These are phyloP conservation scores for Pyrrhosoma nymphula DNA, from an alignment of 2,888 invertebrate genomes.

Conservation along the genomic window DNA sequence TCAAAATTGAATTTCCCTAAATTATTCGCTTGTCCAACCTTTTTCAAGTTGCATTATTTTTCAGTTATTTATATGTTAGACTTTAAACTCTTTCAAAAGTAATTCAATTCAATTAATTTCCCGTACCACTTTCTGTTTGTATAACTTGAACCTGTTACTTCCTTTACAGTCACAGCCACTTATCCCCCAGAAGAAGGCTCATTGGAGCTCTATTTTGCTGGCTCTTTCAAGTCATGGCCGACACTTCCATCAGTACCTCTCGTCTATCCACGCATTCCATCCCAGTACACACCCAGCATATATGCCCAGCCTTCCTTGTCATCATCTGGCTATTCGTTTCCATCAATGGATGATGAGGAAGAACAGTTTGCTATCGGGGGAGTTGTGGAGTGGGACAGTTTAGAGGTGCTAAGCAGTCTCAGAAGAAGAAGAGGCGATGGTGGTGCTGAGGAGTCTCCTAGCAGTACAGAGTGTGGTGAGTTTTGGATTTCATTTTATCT, in stretches of 20 bases:
- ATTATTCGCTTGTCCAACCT: too few relatives aligned
- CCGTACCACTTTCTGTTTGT: background rate
- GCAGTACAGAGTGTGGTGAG: slow-evolving; percentile 39
- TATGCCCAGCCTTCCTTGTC: slow-evolving; percentile 77
- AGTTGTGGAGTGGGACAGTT: slow-evolving; percentile 14
- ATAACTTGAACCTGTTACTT: slow-evolving; percentile 65
- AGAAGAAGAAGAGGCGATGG: background rate
- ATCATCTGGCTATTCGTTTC: slow-evolving; percentile 74
- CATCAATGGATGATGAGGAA: slow-evolving; percentile 35
- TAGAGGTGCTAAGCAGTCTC: background rate
- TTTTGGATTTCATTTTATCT: background rate
- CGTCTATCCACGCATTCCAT: slow-evolving; percentile 81
- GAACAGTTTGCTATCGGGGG: background rate
- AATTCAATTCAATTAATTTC: too few relatives aligned
- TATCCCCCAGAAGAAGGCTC: slow-evolving; percentile 91
- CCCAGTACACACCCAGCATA: background rate
- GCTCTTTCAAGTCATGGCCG: slow-evolving; percentile 81
- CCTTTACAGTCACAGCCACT: slow-evolving; percentile 81
- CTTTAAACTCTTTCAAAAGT: too few relatives aligned
- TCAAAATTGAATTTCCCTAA: too few relatives aligned
- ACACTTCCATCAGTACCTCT: slow-evolving; percentile 86
- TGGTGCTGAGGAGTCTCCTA: background rate
- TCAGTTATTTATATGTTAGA: too few relatives aligned
- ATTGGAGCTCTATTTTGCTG: slow-evolving; percentile 90
- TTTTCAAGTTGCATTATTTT: too few relatives aligned